A percentile compares a stretch with the other conserved stretches of the same genome.
Evolutionary conservation across 35 echinoderm and acorn worm genomes (phyloP).

Genomic region (Chiridota heheva): DNA sequence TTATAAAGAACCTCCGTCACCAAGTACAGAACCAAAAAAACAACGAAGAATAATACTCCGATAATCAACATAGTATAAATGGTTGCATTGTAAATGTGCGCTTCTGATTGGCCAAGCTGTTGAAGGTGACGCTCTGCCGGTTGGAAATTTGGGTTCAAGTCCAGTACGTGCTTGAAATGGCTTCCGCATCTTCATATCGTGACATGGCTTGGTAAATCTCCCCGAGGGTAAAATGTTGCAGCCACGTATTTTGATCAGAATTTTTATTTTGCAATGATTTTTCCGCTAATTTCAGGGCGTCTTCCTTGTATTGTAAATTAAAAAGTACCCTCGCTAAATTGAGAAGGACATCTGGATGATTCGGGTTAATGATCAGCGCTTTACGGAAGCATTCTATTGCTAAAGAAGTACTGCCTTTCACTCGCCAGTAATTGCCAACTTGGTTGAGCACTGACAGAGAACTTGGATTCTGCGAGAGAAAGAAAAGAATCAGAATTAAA

Average conservation of each 20-base stretch:
- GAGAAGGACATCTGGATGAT: constrained; percentile 90
- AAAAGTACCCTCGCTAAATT: constrained; percentile 91
- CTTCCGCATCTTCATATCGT: constrained; percentile 64
- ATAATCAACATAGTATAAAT: constrained; percentile 93
- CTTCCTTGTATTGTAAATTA: constrained; percentile 78
- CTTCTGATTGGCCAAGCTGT: constrained; percentile 59
- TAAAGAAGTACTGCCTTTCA: constrained; percentile 83
- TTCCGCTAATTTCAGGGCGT: constrained; percentile 68
- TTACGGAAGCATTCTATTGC: constrained; percentile 98
- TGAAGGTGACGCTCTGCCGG: constrained; percentile 80
- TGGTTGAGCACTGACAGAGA: constrained; percentile 89
- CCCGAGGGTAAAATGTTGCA: constrained; percentile 95
- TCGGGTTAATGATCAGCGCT: constrained; percentile 77
- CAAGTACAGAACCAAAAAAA: constrained; percentile 76
- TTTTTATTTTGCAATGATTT: constrained; percentile 79
- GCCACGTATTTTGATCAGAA: constrained; percentile 85
- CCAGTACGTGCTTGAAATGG: constrained; percentile 75
- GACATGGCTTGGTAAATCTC: constrained; percentile 85
- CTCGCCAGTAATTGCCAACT: constrained; percentile 96
- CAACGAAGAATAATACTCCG: constrained; percentile 56
- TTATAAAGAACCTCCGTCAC: constrained; percentile 55
- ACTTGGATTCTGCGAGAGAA: constrained; percentile 69
- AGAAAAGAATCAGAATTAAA: constrained; percentile 14
- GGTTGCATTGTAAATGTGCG: constrained; percentile 67
- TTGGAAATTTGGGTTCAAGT: constrained; percentile 92